Conservation (phyloP, 2,888 invertebrate species). For the Epinotia bilunana region DNA sequence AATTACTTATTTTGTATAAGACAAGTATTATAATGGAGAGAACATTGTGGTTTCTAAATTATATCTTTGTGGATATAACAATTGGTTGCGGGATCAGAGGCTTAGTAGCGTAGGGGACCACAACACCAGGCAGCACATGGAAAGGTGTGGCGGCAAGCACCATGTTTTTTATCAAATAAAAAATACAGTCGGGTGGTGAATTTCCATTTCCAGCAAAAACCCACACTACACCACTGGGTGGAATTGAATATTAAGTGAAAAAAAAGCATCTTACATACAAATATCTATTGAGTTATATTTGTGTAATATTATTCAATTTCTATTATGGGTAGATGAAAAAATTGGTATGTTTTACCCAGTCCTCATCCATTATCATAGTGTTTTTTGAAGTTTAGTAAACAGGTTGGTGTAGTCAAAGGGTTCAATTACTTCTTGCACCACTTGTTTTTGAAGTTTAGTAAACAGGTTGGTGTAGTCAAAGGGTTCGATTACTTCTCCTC, state of each 20-base stretch:
- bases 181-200: no score
- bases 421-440: conserved; percentile 87
- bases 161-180: no score
- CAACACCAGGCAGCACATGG: no score
- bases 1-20: conserved; percentile 7
- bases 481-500: conserved; percentile 88
- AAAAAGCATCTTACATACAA: not conserved
- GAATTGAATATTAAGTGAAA: no score
- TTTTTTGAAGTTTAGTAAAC: conserved; percentile 19
- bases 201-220: no score
- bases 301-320: not conserved
- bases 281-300: not conserved
- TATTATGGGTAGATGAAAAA: not conserved
- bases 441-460: conserved; percentile 13
- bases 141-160: no score
- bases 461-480: conserved; percentile 3
- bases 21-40: conserved; percentile 6
- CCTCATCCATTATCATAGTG: conserved; percentile 13
- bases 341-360: conserved; percentile 8
- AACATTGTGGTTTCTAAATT: not conserved
- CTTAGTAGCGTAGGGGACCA: no score
- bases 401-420: not conserved
- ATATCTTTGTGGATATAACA: not conserved
- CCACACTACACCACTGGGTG: no score
- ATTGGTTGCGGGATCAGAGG: no score